These are phyloP conservation scores for Channa argus DNA, from an alignment of 2,113 vertebrate species.

Conservation along the genomic window DNA sequence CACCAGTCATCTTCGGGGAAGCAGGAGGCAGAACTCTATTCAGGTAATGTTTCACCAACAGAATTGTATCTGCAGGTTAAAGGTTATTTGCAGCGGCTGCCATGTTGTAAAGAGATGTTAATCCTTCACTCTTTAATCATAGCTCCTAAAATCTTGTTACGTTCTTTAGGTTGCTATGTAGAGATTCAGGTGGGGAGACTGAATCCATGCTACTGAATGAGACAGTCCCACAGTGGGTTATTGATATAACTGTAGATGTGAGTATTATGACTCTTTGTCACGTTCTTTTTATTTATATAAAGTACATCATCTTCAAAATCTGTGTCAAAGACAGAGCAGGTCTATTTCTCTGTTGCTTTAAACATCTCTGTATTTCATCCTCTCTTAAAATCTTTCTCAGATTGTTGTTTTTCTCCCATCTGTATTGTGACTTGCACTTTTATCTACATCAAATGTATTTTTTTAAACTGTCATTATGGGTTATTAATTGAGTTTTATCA, in stretches of 20 bases:
- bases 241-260: conserved; percentile 99
- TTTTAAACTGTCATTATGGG: too few species aligned
- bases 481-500: too few species aligned
- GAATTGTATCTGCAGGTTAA: neutral
- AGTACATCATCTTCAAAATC: neutral
- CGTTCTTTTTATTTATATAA: neutral
- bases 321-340: neutral
- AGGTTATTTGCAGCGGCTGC: neutral
- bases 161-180: conserved; percentile 90
- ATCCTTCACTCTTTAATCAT: neutral
- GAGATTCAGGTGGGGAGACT: conserved; percentile 97
- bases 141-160: neutral
- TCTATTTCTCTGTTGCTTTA: neutral
- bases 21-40: conserved; percentile 97
- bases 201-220: conserved; percentile 99
- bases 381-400: neutral
- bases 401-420: too few species aligned
- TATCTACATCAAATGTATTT: too few species aligned
- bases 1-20: conserved; percentile 97
- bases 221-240: conserved; percentile 98
- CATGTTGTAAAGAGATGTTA: neutral
- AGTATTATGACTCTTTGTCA: conserved; percentile 73
- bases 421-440: too few species aligned
- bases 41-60: conserved; percentile 80
- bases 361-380: neutral